Evolutionary conservation across 2,888 invertebrate species (phyloP).

Genomic region (Diplazon laetatorius): DNA sequence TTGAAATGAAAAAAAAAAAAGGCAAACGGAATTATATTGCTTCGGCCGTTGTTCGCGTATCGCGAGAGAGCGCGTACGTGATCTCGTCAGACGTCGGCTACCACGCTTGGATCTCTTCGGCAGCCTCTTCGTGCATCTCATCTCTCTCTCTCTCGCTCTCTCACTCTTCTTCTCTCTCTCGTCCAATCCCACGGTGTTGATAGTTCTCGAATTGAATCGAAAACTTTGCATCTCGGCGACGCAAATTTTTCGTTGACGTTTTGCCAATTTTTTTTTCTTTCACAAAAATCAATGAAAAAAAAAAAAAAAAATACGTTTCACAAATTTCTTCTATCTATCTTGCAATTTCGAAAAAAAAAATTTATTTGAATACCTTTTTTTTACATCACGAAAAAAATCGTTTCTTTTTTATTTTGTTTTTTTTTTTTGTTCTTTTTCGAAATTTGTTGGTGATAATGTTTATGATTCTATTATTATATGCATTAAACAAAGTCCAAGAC

Average conservation of each 20-base stretch:
- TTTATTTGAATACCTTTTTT: no score
- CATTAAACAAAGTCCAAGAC: no score
- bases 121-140: conserved; percentile 8
- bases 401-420: no score
- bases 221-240: neutral
- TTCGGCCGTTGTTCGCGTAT: conserved; percentile 61
- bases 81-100: conserved; percentile 76
- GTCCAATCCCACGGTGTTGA: neutral
- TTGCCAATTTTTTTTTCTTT: neutral
- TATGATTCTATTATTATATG: no score
- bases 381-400: neutral
- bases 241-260: neutral
- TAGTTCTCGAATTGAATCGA: conserved; percentile 19
- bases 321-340: no score
- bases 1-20: no score
- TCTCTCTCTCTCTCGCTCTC: neutral
- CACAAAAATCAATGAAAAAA: no score
- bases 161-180: no score
- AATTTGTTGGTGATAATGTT: no score
- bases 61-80: conserved; percentile 72
- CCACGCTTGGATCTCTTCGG: conserved; percentile 67
- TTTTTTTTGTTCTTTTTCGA: no score
- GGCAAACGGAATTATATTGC: conserved; percentile 66
- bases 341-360: no score
- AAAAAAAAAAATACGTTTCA: no score